These are phyloP conservation scores for Champsocephalus gunnari DNA, from an alignment of 2,797 vertebrate genomes.

Conservation along the genomic window DNA sequence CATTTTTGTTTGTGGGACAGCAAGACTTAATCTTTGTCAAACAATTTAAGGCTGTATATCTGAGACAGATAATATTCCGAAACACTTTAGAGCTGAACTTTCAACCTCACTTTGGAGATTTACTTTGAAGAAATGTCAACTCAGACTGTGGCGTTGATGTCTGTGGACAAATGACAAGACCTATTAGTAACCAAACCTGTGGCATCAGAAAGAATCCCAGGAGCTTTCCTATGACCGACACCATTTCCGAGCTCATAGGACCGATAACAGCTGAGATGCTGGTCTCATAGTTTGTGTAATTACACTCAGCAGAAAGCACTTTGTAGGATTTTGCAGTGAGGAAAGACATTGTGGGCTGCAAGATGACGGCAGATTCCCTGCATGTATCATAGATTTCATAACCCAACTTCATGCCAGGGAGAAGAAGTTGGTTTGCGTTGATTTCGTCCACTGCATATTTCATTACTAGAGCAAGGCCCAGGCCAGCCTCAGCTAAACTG, in stretches of 20 bases:
- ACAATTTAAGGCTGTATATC: neutral
- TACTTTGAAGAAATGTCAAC: neutral
- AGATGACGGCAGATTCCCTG: constrained; percentile 71
- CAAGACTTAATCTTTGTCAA: neutral
- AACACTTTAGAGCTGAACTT: neutral
- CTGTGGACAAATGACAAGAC: neutral
- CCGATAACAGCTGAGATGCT: constrained; percentile 88
- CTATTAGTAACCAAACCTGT: constrained; percentile 81
- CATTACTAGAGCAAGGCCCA: constrained; percentile 84
- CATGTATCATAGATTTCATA: constrained; percentile 83
- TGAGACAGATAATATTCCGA: neutral
- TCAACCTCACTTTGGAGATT: constrained; percentile 10
- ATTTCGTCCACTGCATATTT: constrained; percentile 86
- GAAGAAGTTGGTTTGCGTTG: constrained; percentile 73
- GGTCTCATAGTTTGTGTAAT: constrained; percentile 88
- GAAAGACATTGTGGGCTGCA: constrained; percentile 79
- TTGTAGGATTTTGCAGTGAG: constrained; percentile 67
- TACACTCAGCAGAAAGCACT: constrained; percentile 76
- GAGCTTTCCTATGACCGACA: constrained; percentile 85
- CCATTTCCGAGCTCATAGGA: constrained; percentile 84
- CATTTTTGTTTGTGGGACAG: neutral
- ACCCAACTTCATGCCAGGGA: constrained; percentile 82
- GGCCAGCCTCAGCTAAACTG: constrained; percentile 74
- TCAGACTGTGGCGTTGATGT: neutral
- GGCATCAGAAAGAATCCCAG: constrained; percentile 92